Evolutionary conservation across 2,888 invertebrate genomes (phyloP).

Genomic region (Stenotaenia linearis): DNA sequence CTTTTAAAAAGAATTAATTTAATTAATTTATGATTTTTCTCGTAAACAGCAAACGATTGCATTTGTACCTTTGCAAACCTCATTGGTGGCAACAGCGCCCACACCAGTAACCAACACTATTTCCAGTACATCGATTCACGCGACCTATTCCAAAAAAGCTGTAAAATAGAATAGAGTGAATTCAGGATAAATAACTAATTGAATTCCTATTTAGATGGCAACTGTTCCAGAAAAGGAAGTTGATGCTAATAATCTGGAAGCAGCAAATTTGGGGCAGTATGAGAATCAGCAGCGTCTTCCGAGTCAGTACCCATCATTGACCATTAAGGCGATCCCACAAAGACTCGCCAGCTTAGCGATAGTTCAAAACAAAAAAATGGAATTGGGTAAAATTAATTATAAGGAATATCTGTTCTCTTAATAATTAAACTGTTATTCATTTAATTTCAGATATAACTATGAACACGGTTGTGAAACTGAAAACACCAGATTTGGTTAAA

Average conservation of each 20-base stretch:
- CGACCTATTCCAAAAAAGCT: background rate
- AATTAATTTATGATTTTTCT: background rate
- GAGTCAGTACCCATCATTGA: conserved; percentile 31
- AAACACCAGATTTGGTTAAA: conserved; percentile 32
- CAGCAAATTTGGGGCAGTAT: background rate
- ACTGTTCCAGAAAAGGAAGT: background rate
- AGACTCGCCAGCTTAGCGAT: background rate
- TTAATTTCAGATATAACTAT: conserved; percentile 24
- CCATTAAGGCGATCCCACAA: conserved; percentile 33
- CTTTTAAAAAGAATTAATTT: background rate
- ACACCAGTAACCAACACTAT: background rate
- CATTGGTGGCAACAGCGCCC: background rate
- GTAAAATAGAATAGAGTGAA: background rate
- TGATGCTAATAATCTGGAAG: background rate
- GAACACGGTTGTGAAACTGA: conserved; percentile 2
- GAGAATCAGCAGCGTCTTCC: conserved; percentile 5
- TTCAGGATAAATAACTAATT: background rate
- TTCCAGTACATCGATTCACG: background rate
- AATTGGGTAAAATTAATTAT: conserved; percentile 33
- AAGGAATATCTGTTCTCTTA: too few species aligned
- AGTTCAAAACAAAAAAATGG: conserved; percentile 17
- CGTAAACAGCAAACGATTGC: background rate
- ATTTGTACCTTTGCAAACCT: background rate
- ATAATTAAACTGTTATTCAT: too few species aligned
- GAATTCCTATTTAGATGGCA: background rate